These are phyloP conservation scores for Spialia ferax DNA, from an alignment of 2,888 invertebrate genomes.

Conservation along the genomic window DNA sequence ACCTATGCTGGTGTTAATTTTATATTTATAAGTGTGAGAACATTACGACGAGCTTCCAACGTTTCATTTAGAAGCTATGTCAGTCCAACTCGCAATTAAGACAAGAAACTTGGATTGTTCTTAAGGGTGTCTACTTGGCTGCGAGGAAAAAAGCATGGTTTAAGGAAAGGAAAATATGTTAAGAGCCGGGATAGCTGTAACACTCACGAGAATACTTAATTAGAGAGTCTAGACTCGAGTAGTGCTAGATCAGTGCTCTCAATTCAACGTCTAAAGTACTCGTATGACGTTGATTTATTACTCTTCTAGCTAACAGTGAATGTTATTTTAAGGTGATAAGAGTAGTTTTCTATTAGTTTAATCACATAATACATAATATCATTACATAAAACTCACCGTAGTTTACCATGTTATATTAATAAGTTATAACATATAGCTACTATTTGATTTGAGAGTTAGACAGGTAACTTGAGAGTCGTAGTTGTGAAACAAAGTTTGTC, in stretches of 20 bases:
- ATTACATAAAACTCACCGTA: not conserved
- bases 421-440: too few relatives aligned
- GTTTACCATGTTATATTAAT: not conserved
- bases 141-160: constrained; percentile 10
- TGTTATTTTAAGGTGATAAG: not conserved
- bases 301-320: not conserved
- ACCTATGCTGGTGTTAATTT: not conserved
- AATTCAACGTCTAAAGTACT: constrained; percentile 23
- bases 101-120: constrained; percentile 10
- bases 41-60: not conserved
- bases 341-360: too few relatives aligned
- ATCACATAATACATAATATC: too few relatives aligned
- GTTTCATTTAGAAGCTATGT: not conserved
- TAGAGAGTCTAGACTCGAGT: constrained; percentile 31
- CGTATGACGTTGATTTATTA: constrained; percentile 23
- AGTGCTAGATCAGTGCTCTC: constrained; percentile 29
- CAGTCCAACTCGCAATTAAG: constrained; percentile 11
- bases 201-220: constrained; percentile 31
- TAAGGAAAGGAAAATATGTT: constrained; percentile 8
- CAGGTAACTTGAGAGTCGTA: constrained; percentile 56
- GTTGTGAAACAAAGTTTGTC: constrained; percentile 63
- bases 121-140: not conserved
- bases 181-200: constrained; percentile 17
- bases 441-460: constrained; percentile 54
- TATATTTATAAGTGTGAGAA: not conserved